Conservation (phyloP, 2,797 vertebrate species). For the Sebastes iracundus region DNA sequence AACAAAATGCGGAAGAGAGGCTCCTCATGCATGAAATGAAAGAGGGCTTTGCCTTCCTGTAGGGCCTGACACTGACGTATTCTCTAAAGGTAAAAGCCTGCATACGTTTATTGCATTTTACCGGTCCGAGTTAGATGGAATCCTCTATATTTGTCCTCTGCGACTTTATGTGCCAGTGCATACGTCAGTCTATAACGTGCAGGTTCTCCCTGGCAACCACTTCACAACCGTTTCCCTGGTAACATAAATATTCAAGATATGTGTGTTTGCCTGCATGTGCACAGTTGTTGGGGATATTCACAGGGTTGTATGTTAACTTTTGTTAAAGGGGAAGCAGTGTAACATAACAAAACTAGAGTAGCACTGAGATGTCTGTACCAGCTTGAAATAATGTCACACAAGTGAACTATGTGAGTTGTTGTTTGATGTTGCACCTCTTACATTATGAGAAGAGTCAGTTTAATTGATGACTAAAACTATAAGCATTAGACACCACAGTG, state of each 20-base stretch:
- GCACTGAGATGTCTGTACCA: too few relatives aligned
- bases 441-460: not conserved
- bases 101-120: slow-evolving; percentile 17
- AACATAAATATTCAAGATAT: slow-evolving; percentile 23
- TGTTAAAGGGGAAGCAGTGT: too few relatives aligned
- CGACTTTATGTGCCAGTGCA: slow-evolving; percentile 16
- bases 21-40: slow-evolving; percentile 73
- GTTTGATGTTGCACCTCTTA: not conserved
- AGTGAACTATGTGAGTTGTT: not conserved
- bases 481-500: not conserved
- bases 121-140: not conserved
- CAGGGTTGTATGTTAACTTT: not conserved
- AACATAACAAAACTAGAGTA: too few relatives aligned
- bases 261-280: not conserved
- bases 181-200: slow-evolving; percentile 9
- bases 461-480: not conserved
- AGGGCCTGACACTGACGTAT: slow-evolving; percentile 33
- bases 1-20: slow-evolving; percentile 34
- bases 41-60: slow-evolving; percentile 32
- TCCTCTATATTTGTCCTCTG: slow-evolving; percentile 9
- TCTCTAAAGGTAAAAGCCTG: slow-evolving; percentile 34
- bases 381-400: not conserved
- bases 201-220: slow-evolving; percentile 31
- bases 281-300: not conserved
- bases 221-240: slow-evolving; percentile 45